Conservation (phyloP, 1,140 invertebrate genomes). For the Pseudomyrmex sp. region DNA sequence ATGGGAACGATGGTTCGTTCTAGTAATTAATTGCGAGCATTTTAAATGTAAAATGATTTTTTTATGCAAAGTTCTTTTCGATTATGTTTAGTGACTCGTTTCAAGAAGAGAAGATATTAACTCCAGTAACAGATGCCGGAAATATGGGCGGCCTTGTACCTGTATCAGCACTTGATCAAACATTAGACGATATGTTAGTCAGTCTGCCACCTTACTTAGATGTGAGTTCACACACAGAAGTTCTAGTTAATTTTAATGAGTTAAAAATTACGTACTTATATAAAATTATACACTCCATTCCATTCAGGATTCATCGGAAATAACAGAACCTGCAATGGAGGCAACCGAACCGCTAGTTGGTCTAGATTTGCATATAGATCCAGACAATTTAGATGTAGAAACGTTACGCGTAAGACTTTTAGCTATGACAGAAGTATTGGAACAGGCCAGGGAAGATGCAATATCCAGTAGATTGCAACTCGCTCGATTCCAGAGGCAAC, state of each 20-base stretch:
- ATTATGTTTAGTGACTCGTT: conserved; percentile 74
- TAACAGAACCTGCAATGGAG: conserved; percentile 81
- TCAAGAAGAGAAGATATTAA: conserved; percentile 82
- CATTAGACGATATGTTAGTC: conserved; percentile 80
- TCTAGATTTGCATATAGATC: conserved; percentile 72
- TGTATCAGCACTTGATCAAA: conserved; percentile 81
- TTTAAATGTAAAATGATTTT: not conserved
- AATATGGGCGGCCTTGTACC: conserved; percentile 82
- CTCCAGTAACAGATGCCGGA: conserved; percentile 80
- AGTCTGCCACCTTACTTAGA: conserved; percentile 80
- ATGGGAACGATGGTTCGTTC: conserved; percentile 74
- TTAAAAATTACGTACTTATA: not conserved
- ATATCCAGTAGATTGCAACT: conserved; percentile 80
- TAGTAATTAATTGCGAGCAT: not conserved
- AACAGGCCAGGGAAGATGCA: conserved; percentile 82
- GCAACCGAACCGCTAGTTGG: conserved; percentile 80
- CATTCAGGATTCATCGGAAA: conserved; percentile 76
- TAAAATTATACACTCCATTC: conserved; percentile 6
- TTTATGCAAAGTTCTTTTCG: conserved; percentile 22
- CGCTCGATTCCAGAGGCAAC: conserved; percentile 81
- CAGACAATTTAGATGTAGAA: conserved; percentile 78
- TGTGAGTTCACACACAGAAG: conserved; percentile 68
- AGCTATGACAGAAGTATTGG: conserved; percentile 80
- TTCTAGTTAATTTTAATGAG: not conserved
- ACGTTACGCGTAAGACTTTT: conserved; percentile 77